Percentiles rank a stretch among this genome's conserved stretches.
phyloP scores from a whole-genome alignment of 2,888 invertebrate species.

The Rambutsinella grinnellia region DNA sequence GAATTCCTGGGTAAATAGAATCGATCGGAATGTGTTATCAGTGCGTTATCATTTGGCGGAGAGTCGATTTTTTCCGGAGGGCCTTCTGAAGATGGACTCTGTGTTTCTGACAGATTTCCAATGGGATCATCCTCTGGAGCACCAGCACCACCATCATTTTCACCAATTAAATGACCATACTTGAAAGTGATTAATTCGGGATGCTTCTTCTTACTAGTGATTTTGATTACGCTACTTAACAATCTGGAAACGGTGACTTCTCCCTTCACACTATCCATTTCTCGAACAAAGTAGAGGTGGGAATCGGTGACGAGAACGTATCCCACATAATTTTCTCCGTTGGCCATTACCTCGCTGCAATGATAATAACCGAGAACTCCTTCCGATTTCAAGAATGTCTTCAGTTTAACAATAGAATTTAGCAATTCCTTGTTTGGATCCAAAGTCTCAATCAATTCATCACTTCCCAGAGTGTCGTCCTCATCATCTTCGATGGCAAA shows the following conservation, averaged over 20 bases:
- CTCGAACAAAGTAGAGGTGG: slow-evolving; percentile 86
- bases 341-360: slow-evolving; percentile 92
- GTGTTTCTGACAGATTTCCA: slow-evolving; percentile 71
- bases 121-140: slow-evolving; percentile 86
- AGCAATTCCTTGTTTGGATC: slow-evolving; percentile 34
- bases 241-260: slow-evolving; percentile 89
- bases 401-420: slow-evolving; percentile 33
- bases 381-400: slow-evolving; percentile 34
- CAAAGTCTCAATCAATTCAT: slow-evolving; percentile 41
- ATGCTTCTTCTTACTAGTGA: slow-evolving; percentile 94
- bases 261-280: slow-evolving; percentile 74
- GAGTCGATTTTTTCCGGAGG: slow-evolving; percentile 31
- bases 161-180: slow-evolving; percentile 75
- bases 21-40: slow-evolving; percentile 65
- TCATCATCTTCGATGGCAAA: slow-evolving; percentile 95
- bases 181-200: slow-evolving; percentile 98
- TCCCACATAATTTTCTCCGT: slow-evolving; percentile 87
- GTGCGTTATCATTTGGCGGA: slow-evolving; percentile 45
- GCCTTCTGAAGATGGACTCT: slow-evolving; percentile 20
- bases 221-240: slow-evolving; percentile 93
- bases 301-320: slow-evolving; percentile 84
- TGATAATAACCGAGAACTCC: slow-evolving; percentile 73
- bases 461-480: slow-evolving; percentile 70
- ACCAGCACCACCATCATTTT: slow-evolving; percentile 11
- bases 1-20: slow-evolving; percentile 63